Evolutionary conservation across 2,888 invertebrate species (phyloP), one percentile per base, ranked within the genome.

Genomic region (Plusia festucae): DNA sequence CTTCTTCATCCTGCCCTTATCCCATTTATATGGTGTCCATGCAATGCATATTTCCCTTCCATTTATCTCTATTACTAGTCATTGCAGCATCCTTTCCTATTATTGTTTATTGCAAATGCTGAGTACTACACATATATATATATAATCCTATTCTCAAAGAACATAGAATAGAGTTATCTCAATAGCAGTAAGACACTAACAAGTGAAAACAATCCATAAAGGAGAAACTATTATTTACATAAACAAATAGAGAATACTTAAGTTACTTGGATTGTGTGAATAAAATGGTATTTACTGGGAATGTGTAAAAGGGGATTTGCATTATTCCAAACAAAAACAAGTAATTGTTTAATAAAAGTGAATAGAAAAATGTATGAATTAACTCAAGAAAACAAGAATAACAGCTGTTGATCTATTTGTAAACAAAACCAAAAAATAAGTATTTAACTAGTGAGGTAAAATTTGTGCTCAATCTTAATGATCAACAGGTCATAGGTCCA

Each of bases 401-500:
- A 18, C 18, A 11, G 18, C 11, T 49, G 46, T 49, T 49, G 18
- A 49, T 49, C 9, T 49, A 49, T 49, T 49, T 49, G 18, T 18
- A 49, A 49, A 49, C 46, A 49, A 49, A 49, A 49, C 46, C 18
- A 49, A 13, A 18, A 20, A 18, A 11, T 49, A 20, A 20, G 11
- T 49, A 18, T 49, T 20, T 13, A 49, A 49, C 3, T 46, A 8
- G 7, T 16, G 46, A 49, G 18, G 20, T 24, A 49, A 20, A 18
- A 49, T 49, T 20, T 49, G 20, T 20, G n/a, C 11, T 49, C 7
- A 52, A 22, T 15, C 15, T 22, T 52, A 15, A 52, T 24, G 24
- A 52, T 24, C 22, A 52, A n/a, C 22, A 52, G 22, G 24, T 20
- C 13, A 54, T 57, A 60, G 54, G 52, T 56, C 34, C 55, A 13